Evolutionary conservation across 2,888 invertebrate species (phyloP).

Genomic region (Teleogryllus oceanicus): DNA sequence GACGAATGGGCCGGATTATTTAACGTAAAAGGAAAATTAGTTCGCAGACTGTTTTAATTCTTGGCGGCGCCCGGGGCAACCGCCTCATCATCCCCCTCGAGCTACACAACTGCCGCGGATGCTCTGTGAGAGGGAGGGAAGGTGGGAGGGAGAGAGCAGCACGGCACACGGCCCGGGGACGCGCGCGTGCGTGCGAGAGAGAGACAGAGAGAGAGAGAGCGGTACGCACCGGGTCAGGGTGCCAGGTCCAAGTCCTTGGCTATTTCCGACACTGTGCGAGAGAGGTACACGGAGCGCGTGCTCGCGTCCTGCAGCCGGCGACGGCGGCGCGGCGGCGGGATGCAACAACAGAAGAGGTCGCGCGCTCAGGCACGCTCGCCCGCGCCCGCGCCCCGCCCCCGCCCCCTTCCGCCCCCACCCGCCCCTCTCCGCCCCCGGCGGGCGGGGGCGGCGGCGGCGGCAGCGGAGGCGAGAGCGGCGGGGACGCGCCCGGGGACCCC

Average conservation of each 20-base stretch:
- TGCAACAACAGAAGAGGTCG: not conserved
- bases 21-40: too few species aligned
- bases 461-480: not conserved
- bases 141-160: too few species aligned
- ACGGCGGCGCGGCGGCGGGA: not conserved
- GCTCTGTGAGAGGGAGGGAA: too few species aligned
- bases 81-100: too few species aligned
- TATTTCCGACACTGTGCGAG: slow-evolving; percentile 33
- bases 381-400: not conserved
- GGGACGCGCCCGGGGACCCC: not conserved
- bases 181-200: too few species aligned
- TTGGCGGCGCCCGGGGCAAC: too few species aligned
- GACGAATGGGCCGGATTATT: too few species aligned
- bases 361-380: not conserved
- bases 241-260: slow-evolving; percentile 33
- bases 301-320: slow-evolving; percentile 29
- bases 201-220: slow-evolving; percentile 19
- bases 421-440: not conserved
- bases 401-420: not conserved
- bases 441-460: slow-evolving; percentile 6
- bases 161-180: too few species aligned
- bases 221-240: slow-evolving; percentile 29
- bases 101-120: too few species aligned
- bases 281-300: slow-evolving; percentile 28
- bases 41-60: too few species aligned